These are phyloP conservation scores for Coregonus ussuriensis DNA, from an alignment of 2,797 vertebrate species.

Conservation along the genomic window DNA sequence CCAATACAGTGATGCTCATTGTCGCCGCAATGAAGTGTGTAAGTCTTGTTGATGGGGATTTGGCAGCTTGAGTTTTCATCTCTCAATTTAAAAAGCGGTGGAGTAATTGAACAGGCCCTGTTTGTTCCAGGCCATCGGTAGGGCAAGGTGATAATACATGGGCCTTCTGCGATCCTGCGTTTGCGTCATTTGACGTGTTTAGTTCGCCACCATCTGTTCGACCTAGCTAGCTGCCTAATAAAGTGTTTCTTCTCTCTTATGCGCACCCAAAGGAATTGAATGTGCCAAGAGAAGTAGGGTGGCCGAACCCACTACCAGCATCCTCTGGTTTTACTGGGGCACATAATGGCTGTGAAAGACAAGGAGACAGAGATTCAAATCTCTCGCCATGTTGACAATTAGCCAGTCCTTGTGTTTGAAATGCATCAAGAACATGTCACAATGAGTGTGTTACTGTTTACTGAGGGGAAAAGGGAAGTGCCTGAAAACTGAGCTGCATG, in stretches of 20 bases:
- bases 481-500: background rate
- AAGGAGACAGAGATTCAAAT: background rate
- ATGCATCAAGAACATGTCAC: background rate
- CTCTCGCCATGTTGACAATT: background rate
- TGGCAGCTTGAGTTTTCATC: conserved; percentile 37
- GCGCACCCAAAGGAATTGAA: conserved; percentile 6
- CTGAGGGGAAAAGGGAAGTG: background rate
- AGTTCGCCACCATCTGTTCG: conserved; percentile 58
- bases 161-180: conserved; percentile 7
- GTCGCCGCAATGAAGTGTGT: conserved; percentile 1
- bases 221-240: conserved; percentile 37
- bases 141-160: conserved; percentile 35
- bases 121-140: conserved; percentile 19
- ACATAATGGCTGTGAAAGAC: background rate
- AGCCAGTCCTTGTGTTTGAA: background rate
- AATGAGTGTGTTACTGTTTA: background rate
- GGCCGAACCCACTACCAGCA: conserved; percentile 32
- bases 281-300: conserved; percentile 44
- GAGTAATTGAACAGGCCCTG: conserved; percentile 32
- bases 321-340: conserved; percentile 26
- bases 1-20: conserved; percentile 20
- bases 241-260: conserved; percentile 25
- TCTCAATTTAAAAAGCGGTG: conserved; percentile 17
- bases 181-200: conserved; percentile 43
- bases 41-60: conserved; percentile 30